Evolutionary conservation across 2,888 invertebrate genomes (phyloP).

Genomic region (Ctena decussata): DNA sequence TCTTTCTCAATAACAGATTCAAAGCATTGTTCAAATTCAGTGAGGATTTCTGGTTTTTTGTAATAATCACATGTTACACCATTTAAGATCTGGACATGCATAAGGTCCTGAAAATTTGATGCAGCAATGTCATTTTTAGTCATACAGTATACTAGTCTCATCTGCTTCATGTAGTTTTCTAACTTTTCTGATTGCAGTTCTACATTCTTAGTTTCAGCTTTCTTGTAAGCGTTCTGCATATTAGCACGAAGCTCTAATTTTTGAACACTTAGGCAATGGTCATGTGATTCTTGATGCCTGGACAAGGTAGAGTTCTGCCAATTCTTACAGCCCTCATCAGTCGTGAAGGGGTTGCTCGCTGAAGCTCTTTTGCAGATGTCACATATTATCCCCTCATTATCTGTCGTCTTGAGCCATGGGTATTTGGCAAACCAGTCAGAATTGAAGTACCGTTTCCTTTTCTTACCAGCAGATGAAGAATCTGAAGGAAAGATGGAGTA

Average conservation of each 20-base stretch:
- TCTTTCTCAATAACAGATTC: background rate
- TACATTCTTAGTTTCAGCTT: background rate
- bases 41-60: constrained; percentile 10
- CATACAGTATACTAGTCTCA: constrained; percentile 24
- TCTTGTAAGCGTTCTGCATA: background rate
- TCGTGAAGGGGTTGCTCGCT: background rate
- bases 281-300: background rate
- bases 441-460: background rate
- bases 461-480: background rate
- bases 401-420: background rate
- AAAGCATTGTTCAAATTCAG: constrained; percentile 27
- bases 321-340: background rate
- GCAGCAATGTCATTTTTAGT: constrained; percentile 25
- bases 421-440: background rate
- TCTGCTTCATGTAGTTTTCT: constrained; percentile 8
- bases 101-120: constrained; percentile 1
- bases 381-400: background rate
- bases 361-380: background rate
- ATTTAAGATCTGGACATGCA: constrained; percentile 25
- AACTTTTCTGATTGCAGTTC: background rate
- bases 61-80: constrained; percentile 16
- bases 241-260: background rate
- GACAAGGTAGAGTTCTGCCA: background rate
- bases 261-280: background rate
- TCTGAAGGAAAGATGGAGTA: background rate